phyloP scores from a whole-genome alignment of 2,113 vertebrate genomes.

The Onychostruthus taczanowskii region DNA sequence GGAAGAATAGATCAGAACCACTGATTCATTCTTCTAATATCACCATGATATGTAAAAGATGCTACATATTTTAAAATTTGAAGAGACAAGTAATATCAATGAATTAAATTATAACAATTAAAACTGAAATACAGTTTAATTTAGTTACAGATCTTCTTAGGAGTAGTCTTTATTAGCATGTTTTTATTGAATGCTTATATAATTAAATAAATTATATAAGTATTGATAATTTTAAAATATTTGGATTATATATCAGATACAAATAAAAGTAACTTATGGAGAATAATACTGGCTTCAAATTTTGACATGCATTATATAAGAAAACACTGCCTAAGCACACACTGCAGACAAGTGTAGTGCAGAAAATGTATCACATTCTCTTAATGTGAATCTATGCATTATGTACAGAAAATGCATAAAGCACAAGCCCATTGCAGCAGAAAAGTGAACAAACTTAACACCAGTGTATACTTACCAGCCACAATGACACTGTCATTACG shows the following conservation, averaged over 20 bases:
- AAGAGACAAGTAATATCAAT: neutral
- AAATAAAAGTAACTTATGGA: conserved; percentile 23
- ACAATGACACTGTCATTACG: conserved; percentile 97
- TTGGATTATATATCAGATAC: neutral
- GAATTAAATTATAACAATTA: neutral
- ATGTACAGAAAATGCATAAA: conserved; percentile 65
- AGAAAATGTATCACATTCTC: conserved; percentile 33
- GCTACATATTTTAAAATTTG: neutral
- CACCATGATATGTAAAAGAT: neutral
- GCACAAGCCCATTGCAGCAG: conserved; percentile 53
- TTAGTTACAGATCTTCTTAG: neutral
- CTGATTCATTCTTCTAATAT: neutral
- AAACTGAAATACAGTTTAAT: neutral
- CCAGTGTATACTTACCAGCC: conserved; percentile 85
- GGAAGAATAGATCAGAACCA: neutral
- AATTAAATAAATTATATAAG: conserved; percentile 1
- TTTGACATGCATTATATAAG: neutral
- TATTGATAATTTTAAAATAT: neutral
- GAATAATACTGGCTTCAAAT: conserved; percentile 40
- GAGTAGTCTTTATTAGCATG: neutral
- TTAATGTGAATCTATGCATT: neutral
- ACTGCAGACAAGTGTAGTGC: conserved; percentile 10
- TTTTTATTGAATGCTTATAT: neutral
- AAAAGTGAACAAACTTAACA: conserved; percentile 64
- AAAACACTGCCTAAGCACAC: conserved; percentile 53